Percentiles rank a stretch among this genome's conserved stretches.
phyloP scores from a whole-genome alignment of 2,113 vertebrate genomes.

The Ophiodon elongatus region DNA sequence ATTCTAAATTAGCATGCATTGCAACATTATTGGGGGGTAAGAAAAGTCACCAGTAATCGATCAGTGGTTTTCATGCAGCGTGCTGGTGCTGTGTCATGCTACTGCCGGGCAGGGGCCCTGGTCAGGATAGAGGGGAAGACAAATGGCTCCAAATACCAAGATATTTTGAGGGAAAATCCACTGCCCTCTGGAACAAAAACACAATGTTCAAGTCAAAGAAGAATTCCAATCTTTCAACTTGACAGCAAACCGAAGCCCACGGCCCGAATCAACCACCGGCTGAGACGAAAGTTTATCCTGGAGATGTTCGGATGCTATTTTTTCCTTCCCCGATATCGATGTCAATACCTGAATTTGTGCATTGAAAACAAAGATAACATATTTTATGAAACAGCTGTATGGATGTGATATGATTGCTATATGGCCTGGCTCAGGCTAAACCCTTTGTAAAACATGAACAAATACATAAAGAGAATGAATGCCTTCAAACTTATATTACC shows the following conservation, averaged over 20 bases:
- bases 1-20: not conserved
- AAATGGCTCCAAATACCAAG: slow-evolving; percentile 38
- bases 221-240: slow-evolving; percentile 46
- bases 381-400: not conserved
- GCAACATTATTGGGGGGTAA: not conserved
- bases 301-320: not conserved
- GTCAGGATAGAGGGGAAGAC: slow-evolving; percentile 30
- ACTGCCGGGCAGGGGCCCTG: slow-evolving; percentile 6
- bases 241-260: slow-evolving; percentile 29
- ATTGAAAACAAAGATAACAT: not conserved
- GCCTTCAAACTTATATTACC: not conserved
- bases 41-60: not conserved
- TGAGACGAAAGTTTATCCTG: slow-evolving; percentile 13
- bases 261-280: not conserved
- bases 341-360: not conserved
- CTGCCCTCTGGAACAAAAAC: slow-evolving; percentile 44
- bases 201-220: slow-evolving; percentile 32
- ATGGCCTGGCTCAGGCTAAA: no score
- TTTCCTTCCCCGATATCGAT: not conserved
- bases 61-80: not conserved
- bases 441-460: not conserved
- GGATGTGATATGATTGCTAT: not conserved
- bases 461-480: not conserved
- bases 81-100: slow-evolving; percentile 8
- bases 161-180: slow-evolving; percentile 12